phyloP scores from a whole-genome alignment of 2,113 vertebrate species.

The Cichladusa arquata region DNA sequence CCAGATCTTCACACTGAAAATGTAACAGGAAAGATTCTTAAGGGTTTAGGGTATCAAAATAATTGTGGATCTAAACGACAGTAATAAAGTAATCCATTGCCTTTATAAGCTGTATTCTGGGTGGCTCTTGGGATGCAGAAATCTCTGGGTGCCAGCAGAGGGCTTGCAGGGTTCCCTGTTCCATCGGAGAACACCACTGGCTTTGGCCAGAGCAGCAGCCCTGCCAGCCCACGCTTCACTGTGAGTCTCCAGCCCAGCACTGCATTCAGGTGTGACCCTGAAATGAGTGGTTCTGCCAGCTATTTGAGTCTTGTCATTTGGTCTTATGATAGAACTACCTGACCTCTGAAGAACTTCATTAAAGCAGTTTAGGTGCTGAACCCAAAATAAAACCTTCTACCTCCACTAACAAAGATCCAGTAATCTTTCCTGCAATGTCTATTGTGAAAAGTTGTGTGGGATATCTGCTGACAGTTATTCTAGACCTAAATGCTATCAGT shows the following conservation, averaged over 20 bases:
- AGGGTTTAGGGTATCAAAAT: background rate
- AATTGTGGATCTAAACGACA: background rate
- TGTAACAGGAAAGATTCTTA: background rate
- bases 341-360: background rate
- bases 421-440: background rate
- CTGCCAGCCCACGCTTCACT: fast-evolving
- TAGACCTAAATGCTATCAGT: background rate
- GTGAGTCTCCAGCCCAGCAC: background rate
- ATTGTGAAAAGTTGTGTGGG: background rate
- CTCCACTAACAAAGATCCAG: background rate
- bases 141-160: background rate
- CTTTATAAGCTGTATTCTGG: background rate
- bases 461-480: background rate
- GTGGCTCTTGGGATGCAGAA: background rate
- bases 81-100: background rate
- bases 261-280: background rate
- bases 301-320: background rate
- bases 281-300: background rate
- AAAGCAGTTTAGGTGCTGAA: background rate
- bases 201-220: fast-evolving
- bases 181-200: fast-evolving
- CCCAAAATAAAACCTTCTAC: background rate
- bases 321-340: background rate
- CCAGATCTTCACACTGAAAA: background rate
- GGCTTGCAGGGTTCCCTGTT: background rate